A percentile compares a stretch with the other conserved stretches of the same genome.
Evolutionary conservation across 2,113 vertebrate species (phyloP).

Genomic region (Eupsittula cactorum): DNA sequence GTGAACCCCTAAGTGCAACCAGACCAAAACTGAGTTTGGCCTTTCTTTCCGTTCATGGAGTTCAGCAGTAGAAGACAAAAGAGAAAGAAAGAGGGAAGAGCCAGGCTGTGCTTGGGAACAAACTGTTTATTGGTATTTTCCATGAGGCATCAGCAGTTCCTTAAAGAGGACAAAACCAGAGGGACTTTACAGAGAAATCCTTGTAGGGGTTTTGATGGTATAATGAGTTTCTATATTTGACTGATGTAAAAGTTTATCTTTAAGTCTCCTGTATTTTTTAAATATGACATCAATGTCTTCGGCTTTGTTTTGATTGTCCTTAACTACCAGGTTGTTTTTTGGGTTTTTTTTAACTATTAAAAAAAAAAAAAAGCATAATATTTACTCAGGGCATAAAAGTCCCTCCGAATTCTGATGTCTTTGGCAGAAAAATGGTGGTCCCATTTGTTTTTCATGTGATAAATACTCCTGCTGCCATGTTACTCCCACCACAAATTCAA

Average conservation of each 20-base stretch:
- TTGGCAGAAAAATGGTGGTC: conserved; percentile 47
- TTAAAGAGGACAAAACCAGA: conserved; percentile 51
- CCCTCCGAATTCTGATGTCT: conserved; percentile 28
- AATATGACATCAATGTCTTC: conserved; percentile 34
- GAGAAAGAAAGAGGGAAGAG: background rate
- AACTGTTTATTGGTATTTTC: conserved; percentile 38
- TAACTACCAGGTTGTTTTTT: conserved; percentile 53
- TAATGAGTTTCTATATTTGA: conserved; percentile 64
- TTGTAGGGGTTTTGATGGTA: background rate
- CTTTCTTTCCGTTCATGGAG: background rate
- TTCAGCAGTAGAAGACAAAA: background rate
- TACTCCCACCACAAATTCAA: conserved; percentile 41
- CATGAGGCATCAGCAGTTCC: conserved; percentile 37
- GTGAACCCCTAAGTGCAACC: background rate
- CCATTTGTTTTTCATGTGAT: conserved; percentile 46
- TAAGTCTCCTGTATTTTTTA: conserved; percentile 40
- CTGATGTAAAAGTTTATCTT: conserved; percentile 47
- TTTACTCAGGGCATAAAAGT: conserved; percentile 61
- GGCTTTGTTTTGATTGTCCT: conserved; percentile 44
- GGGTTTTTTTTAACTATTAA: background rate
- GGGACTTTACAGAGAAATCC: conserved; percentile 21
- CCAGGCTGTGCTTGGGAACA: background rate
- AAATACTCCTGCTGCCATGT: conserved; percentile 44
- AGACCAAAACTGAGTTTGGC: background rate
- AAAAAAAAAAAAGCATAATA: background rate